Evolutionary conservation across 2,113 vertebrate species (phyloP).

Genomic region (Psophia crepitans): DNA sequence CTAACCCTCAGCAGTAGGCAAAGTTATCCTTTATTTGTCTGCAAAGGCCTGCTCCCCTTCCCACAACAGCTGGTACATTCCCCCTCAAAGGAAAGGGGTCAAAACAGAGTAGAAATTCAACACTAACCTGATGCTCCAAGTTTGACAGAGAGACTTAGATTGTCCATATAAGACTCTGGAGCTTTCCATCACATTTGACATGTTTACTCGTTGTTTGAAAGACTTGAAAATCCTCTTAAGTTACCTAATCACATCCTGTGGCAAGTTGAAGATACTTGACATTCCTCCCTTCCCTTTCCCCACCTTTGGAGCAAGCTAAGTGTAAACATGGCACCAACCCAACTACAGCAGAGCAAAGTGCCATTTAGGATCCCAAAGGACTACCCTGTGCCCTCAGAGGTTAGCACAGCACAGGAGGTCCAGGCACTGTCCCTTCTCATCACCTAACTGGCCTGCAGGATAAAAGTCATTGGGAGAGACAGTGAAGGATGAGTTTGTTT

Average conservation of each 20-base stretch:
- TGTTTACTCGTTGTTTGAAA: constrained; percentile 3
- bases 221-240: constrained; percentile 22
- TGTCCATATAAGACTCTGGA: background rate
- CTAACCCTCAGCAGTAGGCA: background rate
- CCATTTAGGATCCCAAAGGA: background rate
- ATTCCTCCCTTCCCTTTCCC: constrained; percentile 18
- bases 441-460: background rate
- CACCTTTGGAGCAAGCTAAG: constrained; percentile 21
- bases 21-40: background rate
- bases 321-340: constrained; percentile 16
- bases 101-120: background rate
- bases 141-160: background rate
- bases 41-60: background rate
- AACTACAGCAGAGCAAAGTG: background rate
- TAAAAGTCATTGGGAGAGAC: background rate
- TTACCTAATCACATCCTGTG: constrained; percentile 34
- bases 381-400: background rate
- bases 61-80: background rate
- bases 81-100: background rate
- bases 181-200: constrained; percentile 40
- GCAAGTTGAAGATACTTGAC: constrained; percentile 10
- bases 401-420: background rate
- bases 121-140: background rate
- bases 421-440: background rate
- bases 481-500: background rate